Evolutionary conservation across 92 coral and sea anemone genomes (phyloP).

Genomic region (Parazoanthus atlanticus): DNA sequence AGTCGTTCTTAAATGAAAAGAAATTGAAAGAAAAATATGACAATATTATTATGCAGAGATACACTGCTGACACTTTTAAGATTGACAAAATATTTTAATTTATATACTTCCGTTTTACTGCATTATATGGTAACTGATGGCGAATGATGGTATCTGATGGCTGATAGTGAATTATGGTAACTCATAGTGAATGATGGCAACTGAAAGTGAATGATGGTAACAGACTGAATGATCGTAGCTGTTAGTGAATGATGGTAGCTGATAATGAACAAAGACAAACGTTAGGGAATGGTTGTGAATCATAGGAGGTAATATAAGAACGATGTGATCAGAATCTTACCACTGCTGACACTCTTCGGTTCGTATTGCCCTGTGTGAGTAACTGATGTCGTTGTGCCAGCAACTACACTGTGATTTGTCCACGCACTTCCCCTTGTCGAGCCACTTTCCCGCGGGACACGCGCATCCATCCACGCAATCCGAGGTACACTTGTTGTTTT

Average conservation of each 20-base stretch:
- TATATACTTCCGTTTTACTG: too few species aligned
- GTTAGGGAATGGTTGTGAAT: too few species aligned
- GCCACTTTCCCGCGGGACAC: constrained; percentile 83
- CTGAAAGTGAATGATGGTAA: neutral
- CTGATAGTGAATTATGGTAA: neutral
- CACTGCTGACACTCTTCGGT: constrained; percentile 74
- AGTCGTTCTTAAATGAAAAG: too few species aligned
- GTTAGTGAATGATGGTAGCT: too few species aligned
- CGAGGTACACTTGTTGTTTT: constrained; percentile 69
- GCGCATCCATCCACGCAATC: constrained; percentile 90
- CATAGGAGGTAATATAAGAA: too few species aligned
- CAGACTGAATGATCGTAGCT: too few species aligned
- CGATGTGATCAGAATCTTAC: constrained; percentile 55
- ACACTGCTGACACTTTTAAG: too few species aligned
- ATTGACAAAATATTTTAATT: too few species aligned
- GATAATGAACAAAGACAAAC: neutral
- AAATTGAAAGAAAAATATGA: too few species aligned
- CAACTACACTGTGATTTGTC: constrained; percentile 77
- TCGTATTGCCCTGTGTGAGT: constrained; percentile 63
- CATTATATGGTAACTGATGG: neutral
- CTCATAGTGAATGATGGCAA: neutral
- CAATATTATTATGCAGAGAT: too few species aligned
- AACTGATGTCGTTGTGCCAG: constrained; percentile 64
- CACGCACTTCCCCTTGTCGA: constrained; percentile 80
- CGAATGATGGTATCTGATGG: neutral